phyloP scores from a whole-genome alignment of 1,140 invertebrate genomes.

The Drosophila bifasciata region DNA sequence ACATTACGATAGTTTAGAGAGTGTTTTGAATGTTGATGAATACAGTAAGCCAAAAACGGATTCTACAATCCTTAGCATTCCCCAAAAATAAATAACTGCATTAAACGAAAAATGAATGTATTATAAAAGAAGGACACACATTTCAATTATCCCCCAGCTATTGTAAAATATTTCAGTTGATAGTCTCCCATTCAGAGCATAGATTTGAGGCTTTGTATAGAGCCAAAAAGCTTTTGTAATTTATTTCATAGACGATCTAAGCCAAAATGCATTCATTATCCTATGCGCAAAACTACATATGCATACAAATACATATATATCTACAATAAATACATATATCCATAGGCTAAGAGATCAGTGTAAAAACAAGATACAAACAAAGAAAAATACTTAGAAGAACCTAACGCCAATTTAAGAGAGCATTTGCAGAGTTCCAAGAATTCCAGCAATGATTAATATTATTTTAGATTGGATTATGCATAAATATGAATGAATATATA shows the following conservation, averaged over 20 bases:
- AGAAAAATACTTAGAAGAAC: conserved; percentile 72
- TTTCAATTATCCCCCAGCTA: conserved; percentile 44
- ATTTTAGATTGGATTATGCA: conserved; percentile 45
- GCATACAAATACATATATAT: conserved; percentile 15
- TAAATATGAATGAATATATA: conserved; percentile 34
- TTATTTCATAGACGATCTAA: conserved; percentile 75
- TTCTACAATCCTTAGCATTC: conserved; percentile 28
- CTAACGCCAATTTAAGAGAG: conserved; percentile 76
- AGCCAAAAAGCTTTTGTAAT: conserved; percentile 75
- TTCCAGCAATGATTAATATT: conserved; percentile 50
- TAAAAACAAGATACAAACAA: conserved; percentile 55
- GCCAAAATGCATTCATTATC: conserved; percentile 33
- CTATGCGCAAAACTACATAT: conserved; percentile 42
- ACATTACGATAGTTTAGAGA: conserved; percentile 37
- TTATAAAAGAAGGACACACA: conserved; percentile 35
- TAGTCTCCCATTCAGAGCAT: conserved; percentile 5
- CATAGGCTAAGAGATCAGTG: conserved; percentile 60
- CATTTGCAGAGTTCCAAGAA: conserved; percentile 70
- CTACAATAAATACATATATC: conserved; percentile 13
- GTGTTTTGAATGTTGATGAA: conserved; percentile 74
- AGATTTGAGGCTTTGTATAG: conserved; percentile 62
- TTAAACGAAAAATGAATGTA: conserved; percentile 33
- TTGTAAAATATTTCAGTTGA: conserved; percentile 69
- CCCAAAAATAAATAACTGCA: conserved; percentile 24
- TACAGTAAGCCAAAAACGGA: conserved; percentile 20